Conservation (phyloP, 2,888 invertebrate genomes). For the Phalera bucephala region DNA sequence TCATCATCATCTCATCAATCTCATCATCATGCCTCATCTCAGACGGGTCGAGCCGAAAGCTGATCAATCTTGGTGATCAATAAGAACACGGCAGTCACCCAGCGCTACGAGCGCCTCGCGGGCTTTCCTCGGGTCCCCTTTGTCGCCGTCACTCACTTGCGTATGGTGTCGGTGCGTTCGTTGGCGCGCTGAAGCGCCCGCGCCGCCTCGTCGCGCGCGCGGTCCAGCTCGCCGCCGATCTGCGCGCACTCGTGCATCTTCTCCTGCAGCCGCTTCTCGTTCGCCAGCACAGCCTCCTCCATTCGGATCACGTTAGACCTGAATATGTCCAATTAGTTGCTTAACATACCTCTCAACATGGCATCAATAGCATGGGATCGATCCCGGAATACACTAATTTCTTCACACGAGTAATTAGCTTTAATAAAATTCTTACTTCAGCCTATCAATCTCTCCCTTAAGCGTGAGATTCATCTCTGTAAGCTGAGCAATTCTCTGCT, state of each 20-base stretch:
- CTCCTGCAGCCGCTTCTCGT: slow-evolving; percentile 85
- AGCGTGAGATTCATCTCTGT: slow-evolving; percentile 73
- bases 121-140: no score
- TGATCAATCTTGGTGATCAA: no score
- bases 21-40: no score
- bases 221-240: slow-evolving; percentile 85
- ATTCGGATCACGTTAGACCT: slow-evolving; percentile 76
- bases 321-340: neutral
- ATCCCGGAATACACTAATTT: no score
- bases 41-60: no score
- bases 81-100: no score
- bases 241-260: slow-evolving; percentile 87
- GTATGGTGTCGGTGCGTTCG: slow-evolving; percentile 85
- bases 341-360: neutral
- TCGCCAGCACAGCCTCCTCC: slow-evolving; percentile 83
- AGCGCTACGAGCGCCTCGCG: no score
- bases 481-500: slow-evolving; percentile 73
- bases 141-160: slow-evolving; percentile 81
- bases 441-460: slow-evolving; percentile 70
- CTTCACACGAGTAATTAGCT: no score
- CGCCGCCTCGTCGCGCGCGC: slow-evolving; percentile 86
- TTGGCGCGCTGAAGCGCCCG: slow-evolving; percentile 85
- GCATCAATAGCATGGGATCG: no score
- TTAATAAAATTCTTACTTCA: slow-evolving; percentile 70
- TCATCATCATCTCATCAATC: no score